Percentiles rank a stretch among this genome's conserved stretches.
Evolutionary conservation across 2,797 vertebrate species (phyloP).

Genomic region (Pseudomugil gertrudae): DNA sequence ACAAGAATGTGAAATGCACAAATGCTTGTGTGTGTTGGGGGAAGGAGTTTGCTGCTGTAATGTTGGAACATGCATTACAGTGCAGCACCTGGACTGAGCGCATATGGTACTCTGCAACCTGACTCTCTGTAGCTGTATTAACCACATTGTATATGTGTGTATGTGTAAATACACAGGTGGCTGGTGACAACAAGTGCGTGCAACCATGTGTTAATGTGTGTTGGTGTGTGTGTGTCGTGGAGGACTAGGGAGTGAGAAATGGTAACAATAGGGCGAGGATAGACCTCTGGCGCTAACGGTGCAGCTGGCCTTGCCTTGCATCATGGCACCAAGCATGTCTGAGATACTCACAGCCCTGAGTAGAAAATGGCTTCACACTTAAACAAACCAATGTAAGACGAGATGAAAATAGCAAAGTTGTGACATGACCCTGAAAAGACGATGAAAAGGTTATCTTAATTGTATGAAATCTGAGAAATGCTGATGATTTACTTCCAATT

Average conservation of each 20-base stretch:
- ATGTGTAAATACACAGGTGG: constrained; percentile 44
- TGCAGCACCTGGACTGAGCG: constrained; percentile 62
- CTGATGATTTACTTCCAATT: not conserved
- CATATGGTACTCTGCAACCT: constrained; percentile 70
- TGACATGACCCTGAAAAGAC: not conserved
- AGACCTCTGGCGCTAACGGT: constrained; percentile 35
- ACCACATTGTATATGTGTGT: constrained; percentile 26
- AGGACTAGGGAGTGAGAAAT: constrained; percentile 54
- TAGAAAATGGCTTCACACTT: constrained; percentile 26
- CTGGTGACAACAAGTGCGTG: constrained; percentile 10
- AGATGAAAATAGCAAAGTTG: not conserved
- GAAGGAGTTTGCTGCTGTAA: constrained; percentile 22
- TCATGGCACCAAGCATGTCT: constrained; percentile 26
- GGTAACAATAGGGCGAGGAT: constrained; percentile 63
- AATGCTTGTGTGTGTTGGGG: constrained; percentile 5
- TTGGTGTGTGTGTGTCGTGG: constrained; percentile 15
- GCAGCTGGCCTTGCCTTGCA: constrained; percentile 46
- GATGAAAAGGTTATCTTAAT: not conserved
- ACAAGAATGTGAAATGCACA: constrained; percentile 42
- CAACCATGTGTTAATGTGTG: constrained; percentile 39
- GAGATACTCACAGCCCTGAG: constrained; percentile 1
- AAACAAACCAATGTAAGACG: constrained; percentile 29
- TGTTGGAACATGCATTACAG: constrained; percentile 27
- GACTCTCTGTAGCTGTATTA: constrained; percentile 55
- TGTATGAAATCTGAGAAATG: not conserved